phyloP scores from a whole-genome alignment of 2,797 vertebrate genomes.

The Melanogrammus aeglefinus region DNA sequence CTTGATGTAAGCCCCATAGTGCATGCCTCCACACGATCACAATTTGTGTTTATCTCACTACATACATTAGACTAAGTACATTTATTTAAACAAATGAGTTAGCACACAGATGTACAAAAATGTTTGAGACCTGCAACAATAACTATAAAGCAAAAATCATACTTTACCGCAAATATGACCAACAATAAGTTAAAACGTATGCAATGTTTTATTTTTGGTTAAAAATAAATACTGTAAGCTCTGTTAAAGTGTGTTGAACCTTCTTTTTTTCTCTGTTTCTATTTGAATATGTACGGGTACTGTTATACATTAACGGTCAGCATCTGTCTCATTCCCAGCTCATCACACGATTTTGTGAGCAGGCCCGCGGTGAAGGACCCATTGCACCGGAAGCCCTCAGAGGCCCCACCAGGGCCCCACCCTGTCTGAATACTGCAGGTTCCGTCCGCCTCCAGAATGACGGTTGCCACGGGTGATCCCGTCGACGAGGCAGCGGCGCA shows the following conservation, averaged over 20 bases:
- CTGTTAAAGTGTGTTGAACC: background rate
- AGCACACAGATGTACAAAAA: background rate
- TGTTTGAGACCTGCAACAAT: background rate
- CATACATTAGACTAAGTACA: no score
- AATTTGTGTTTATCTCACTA: background rate
- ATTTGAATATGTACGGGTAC: background rate
- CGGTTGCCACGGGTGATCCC: slow-evolving; percentile 92
- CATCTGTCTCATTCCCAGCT: slow-evolving; percentile 21
- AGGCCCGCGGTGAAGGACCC: slow-evolving; percentile 23
- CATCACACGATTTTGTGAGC: slow-evolving; percentile 32
- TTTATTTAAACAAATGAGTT: background rate
- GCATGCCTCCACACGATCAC: background rate
- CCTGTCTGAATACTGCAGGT: slow-evolving; percentile 65
- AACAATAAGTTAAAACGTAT: background rate
- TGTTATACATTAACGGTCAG: background rate
- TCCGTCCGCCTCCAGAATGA: slow-evolving; percentile 81
- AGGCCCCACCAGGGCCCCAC: slow-evolving; percentile 51
- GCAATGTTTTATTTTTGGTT: background rate
- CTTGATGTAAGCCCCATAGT: background rate
- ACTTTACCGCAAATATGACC: background rate
- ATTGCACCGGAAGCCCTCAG: slow-evolving; percentile 29
- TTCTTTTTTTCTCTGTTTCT: background rate
- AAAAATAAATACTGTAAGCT: background rate
- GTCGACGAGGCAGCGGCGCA: slow-evolving; percentile 80
- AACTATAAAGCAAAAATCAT: background rate